Percentiles rank a stretch among this genome's conserved stretches.
Evolutionary conservation across 2,888 invertebrate genomes (phyloP).

Genomic region (Pharmacophagus antenor): DNA sequence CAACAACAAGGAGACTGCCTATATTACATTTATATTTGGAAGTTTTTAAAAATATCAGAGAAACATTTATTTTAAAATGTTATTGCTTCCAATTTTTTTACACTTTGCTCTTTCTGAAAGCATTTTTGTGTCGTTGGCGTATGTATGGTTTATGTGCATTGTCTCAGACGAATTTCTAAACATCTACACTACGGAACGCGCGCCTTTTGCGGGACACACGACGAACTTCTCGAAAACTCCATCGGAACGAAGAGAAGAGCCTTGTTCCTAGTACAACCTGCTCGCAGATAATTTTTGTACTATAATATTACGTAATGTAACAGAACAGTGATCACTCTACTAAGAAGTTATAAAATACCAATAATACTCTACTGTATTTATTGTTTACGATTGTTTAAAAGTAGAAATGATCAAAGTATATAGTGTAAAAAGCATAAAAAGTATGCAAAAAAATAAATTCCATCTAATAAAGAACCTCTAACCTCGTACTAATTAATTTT

Average conservation of each 20-base stretch:
- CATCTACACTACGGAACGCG: slow-evolving; percentile 39
- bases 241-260: slow-evolving; percentile 61
- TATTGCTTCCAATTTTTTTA: background rate
- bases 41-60: too few relatives aligned
- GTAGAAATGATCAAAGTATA: too few relatives aligned
- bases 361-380: too few relatives aligned
- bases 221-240: slow-evolving; percentile 67
- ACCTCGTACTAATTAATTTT: too few relatives aligned
- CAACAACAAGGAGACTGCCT: too few relatives aligned
- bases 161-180: slow-evolving; percentile 31
- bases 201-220: slow-evolving; percentile 64
- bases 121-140: slow-evolving; percentile 23
- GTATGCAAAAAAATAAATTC: too few relatives aligned
- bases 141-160: slow-evolving; percentile 26
- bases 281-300: slow-evolving; percentile 34
- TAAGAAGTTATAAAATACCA: too few relatives aligned
- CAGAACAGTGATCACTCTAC: background rate
- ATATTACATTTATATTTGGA: too few relatives aligned
- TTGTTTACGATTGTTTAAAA: too few relatives aligned
- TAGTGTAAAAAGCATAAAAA: too few relatives aligned
- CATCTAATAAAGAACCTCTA: too few relatives aligned
- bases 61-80: too few relatives aligned
- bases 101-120: slow-evolving; percentile 16
- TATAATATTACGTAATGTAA: slow-evolving; percentile 40
- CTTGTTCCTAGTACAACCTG: slow-evolving; percentile 58